Percentiles rank a stretch among this genome's conserved stretches.
Conservation (phyloP, 2,888 invertebrate genomes). For the Actias luna region DNA sequence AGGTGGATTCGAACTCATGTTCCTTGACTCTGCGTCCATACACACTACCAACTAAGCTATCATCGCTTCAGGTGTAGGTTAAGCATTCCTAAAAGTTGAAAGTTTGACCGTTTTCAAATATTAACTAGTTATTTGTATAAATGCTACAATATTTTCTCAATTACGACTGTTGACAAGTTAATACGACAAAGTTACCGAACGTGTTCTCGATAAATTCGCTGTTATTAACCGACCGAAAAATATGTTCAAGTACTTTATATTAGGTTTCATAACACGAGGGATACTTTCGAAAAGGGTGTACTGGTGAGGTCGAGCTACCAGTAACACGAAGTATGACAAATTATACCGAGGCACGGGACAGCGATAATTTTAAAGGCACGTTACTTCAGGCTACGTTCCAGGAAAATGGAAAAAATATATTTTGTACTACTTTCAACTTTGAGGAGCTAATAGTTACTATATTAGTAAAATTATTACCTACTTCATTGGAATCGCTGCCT, state of each 20-base stretch:
- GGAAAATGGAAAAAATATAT: not conserved
- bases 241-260: slow-evolving; percentile 9
- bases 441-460: not conserved
- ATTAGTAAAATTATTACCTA: not conserved
- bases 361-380: slow-evolving; percentile 26
- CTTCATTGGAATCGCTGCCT: not conserved
- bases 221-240: slow-evolving; percentile 10
- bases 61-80: no score
- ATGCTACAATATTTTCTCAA: not conserved
- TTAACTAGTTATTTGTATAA: not conserved
- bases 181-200: not conserved
- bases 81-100: no score
- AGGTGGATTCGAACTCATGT: no score
- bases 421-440: not conserved
- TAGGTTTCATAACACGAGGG: slow-evolving; percentile 26
- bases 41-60: no score
- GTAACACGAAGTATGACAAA: slow-evolving; percentile 42
- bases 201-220: slow-evolving; percentile 1
- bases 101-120: no score
- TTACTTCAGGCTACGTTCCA: slow-evolving; percentile 2
- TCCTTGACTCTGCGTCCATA: no score
- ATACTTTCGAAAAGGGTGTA: slow-evolving; percentile 34
- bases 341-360: slow-evolving; percentile 32
- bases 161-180: not conserved
- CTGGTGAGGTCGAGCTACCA: slow-evolving; percentile 37